Evolutionary conservation across 1,140 invertebrate species (phyloP).

Genomic region (Calosoma granatense): DNA sequence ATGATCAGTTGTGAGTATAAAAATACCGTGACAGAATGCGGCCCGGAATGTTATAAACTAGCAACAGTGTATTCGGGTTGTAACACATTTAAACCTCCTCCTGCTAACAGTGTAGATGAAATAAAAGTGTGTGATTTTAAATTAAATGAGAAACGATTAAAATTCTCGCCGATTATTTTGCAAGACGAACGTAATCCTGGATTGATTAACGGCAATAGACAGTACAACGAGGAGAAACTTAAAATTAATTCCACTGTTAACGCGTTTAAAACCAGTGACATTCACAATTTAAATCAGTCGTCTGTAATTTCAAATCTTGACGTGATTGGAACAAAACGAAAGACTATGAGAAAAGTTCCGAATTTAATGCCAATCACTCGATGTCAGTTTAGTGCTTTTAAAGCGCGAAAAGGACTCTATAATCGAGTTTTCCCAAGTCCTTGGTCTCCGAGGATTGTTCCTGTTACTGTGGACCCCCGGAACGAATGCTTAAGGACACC

Average conservation of each 20-base stretch:
- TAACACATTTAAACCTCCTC: not conserved
- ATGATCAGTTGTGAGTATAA: not conserved
- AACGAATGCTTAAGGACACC: constrained; percentile 14
- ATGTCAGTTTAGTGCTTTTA: constrained; percentile 14
- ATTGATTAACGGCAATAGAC: not conserved
- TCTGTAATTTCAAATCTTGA: not conserved
- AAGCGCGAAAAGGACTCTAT: constrained; percentile 21
- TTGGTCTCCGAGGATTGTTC: constrained; percentile 25
- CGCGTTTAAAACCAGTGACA: not conserved
- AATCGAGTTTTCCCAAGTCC: constrained; percentile 30
- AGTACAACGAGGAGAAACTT: not conserved
- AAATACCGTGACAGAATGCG: not conserved
- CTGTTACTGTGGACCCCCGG: constrained; percentile 26
- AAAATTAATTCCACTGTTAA: not conserved
- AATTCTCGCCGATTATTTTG: constrained; percentile 1
- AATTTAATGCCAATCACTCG: constrained; percentile 26
- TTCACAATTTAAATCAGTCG: not conserved
- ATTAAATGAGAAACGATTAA: constrained; percentile 1
- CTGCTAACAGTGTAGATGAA: too few species aligned
- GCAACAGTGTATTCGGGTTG: not conserved
- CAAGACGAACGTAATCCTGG: not conserved
- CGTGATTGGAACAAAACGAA: not conserved
- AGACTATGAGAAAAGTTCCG: constrained; percentile 22
- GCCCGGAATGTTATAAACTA: constrained; percentile 4
- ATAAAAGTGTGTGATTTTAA: not conserved